Base-by-base conservation (phyloP, 2,113 vertebrate species). In the Oncorhynchus nerka region DNA sequence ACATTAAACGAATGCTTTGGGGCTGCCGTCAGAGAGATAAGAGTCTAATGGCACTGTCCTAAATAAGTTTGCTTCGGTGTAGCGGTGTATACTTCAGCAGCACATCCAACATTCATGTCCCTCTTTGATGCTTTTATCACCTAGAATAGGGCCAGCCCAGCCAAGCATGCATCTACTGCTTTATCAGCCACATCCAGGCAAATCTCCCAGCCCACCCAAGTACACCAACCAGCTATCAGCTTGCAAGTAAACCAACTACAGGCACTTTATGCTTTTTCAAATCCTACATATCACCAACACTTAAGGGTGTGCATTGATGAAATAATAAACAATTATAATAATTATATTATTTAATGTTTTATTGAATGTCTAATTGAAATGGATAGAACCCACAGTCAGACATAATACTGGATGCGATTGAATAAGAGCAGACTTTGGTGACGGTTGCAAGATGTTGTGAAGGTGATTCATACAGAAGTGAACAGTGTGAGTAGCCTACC, bases 91-190 rank as follows among this genome's bases (percentile, higher is more conserved):
- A 84, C 91, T 88, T 84, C 88, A 75, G 80, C 87, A 83, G 62
- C 76, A 74, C 88, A 92, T 92, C 89, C 73, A 92, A 92, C 89
- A 93, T 93, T 94, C 87, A 92, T 92, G 91, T 86, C 87, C 82
- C 86, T 90, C 92, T 93, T 91, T 91, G 88, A 91, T 92, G 92
- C 93, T 94, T 94, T 93, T 93, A 93, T 92, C 93, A 94, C 92
- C 90, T 91, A 75, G 89, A 87, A 93, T 92, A 81, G 72, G 71
- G 45, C 77, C n/a, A 73, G 81, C 48, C 75, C 90, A 90, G 84
- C 85, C 92, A 84, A 90, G 83, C 92, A 79, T 90, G 86, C 65
- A n/a, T 67, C 32, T 69, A 48, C 80, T 72, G 70, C 78, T 80
- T 82, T 76, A 87, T 78, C 90, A 87, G 88, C 86, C 88, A 84